Evolutionary conservation across 2,113 vertebrate genomes (phyloP).

Genomic region (Leuciscus idus): DNA sequence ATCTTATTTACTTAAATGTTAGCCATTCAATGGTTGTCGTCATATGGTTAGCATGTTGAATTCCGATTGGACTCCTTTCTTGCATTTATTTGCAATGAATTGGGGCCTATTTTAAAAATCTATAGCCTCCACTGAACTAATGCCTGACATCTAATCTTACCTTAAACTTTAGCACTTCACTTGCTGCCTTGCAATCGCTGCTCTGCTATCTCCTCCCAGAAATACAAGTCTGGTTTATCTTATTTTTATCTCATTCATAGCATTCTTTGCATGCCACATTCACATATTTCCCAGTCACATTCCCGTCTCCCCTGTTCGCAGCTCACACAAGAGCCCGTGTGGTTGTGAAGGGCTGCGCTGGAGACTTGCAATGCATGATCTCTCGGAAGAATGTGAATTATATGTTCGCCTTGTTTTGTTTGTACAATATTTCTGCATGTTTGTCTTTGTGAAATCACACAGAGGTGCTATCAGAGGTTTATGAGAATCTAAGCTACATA

Average conservation of each 20-base stretch:
- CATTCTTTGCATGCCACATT: slow-evolving; percentile 62
- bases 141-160: not conserved
- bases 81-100: not conserved
- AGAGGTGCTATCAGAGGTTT: not conserved
- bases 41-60: no score
- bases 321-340: not conserved
- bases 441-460: slow-evolving; percentile 15
- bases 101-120: not conserved
- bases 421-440: slow-evolving; percentile 32
- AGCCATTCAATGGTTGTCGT: not conserved
- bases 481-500: not conserved
- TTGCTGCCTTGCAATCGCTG: not conserved
- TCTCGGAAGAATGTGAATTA: not conserved
- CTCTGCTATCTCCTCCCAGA: slow-evolving; percentile 32
- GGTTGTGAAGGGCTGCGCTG: not conserved
- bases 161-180: not conserved
- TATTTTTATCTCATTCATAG: slow-evolving; percentile 33
- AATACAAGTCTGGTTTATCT: slow-evolving; percentile 51
- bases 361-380: slow-evolving; percentile 11
- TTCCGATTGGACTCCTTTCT: no score
- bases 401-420: not conserved
- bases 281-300: slow-evolving; percentile 48
- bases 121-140: not conserved
- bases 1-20: not conserved
- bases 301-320: slow-evolving; percentile 7